phyloP scores from a whole-genome alignment of 2,888 invertebrate genomes.

The Steinernema hermaphroditum region DNA sequence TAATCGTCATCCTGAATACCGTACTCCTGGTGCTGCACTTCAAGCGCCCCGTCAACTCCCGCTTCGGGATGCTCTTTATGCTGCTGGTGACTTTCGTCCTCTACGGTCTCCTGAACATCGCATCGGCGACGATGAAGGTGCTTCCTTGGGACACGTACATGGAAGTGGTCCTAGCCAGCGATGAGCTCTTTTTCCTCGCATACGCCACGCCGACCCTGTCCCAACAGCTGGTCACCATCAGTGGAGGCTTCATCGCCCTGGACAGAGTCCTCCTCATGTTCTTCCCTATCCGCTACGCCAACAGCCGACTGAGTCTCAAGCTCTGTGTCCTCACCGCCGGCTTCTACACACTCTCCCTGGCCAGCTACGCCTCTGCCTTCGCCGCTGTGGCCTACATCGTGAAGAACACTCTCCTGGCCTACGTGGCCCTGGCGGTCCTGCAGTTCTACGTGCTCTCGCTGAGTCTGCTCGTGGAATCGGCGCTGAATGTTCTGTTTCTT shows the following conservation, averaged over 20 bases:
- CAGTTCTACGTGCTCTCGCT: no score
- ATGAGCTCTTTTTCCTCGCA: background rate
- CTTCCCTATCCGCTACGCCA: background rate
- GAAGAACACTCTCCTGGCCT: no score
- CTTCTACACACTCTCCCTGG: background rate
- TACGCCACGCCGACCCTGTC: background rate
- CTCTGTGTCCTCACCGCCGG: background rate
- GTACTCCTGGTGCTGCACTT: background rate
- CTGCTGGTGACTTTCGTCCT: background rate
- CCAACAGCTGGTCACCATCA: background rate
- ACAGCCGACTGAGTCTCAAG: background rate
- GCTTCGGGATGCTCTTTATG: background rate
- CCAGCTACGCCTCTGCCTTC: background rate
- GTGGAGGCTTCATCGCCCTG: background rate
- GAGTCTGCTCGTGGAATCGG: no score
- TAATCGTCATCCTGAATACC: background rate
- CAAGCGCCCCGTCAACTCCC: background rate
- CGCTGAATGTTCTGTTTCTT: no score
- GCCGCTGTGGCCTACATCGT: no score
- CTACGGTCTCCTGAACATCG: background rate
- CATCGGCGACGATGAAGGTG: background rate
- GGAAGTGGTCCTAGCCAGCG: no score
- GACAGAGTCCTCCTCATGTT: slow-evolving; percentile 8
- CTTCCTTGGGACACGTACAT: background rate
- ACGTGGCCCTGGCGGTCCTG: no score